Base-by-base conservation (phyloP, 2,888 invertebrate species). In the Leptinotarsa haldemani region DNA sequence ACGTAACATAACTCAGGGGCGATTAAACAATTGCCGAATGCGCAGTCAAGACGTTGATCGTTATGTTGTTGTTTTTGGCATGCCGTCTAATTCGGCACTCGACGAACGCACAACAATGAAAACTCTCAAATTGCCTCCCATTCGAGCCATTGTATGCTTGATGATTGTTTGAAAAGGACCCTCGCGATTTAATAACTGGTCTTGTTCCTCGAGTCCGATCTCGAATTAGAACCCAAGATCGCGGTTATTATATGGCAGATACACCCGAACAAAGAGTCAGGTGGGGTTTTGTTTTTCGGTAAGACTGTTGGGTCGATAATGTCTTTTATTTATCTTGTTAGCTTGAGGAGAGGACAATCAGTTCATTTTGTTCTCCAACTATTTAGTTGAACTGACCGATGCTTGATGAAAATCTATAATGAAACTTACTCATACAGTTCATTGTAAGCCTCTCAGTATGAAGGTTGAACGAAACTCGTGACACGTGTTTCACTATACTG, bases 71-170 rank as follows among this genome's bases (percentile, higher is more conserved):
- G 74, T 77, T 67, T 65, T 70, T 66, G 12, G 65, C 74, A 78
- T 56, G 56, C 56, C 56, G 16, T 22, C 20, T 77, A 77, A 78
- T 80, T 77, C 77, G 78, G 78, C 74, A 69, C 72, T 73, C 61
- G 61, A 65, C 65, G 66, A 70, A 74, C 69, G 75, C 70, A 77
- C 63, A 77, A 77, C 78, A 76, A 79, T 77, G 75, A 73, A 69
- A 74, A 75, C 76, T 71, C 74, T 58, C 74, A 77, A 80, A 80
- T 78, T 79, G 78, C 79, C 78, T 78, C 9, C 77, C 74, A 80
- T 77, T 79, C 79, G 75, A 22, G 47, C 73, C 69, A 77, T 77
- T 77, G 77, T 77, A 70, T 25, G 46, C 73, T 22, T 56, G 69
- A 74, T 73, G 74, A 70, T 74, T 68, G 75, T 68, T 69, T 71